Conservation (phyloP, 2,113 vertebrate genomes). For the Synodontis membranacea region DNA sequence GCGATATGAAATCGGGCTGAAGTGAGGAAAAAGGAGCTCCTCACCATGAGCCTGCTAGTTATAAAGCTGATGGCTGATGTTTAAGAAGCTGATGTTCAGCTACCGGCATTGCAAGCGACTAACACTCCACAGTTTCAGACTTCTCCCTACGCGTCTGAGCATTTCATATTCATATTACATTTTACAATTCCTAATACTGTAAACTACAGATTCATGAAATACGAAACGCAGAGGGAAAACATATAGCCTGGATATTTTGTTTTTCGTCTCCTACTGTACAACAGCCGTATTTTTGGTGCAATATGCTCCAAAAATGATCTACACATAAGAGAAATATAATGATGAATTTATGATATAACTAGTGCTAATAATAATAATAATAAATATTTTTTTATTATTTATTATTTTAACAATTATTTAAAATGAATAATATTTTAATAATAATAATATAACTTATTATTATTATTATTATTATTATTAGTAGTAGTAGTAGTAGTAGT, state of each 20-base stretch:
- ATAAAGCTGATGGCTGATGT: constrained; percentile 81
- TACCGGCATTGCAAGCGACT: not conserved
- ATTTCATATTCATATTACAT: not conserved
- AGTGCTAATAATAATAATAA: not conserved
- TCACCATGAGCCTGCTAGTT: constrained; percentile 86
- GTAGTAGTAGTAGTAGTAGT: too few relatives aligned
- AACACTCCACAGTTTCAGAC: constrained; percentile 41
- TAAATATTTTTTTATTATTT: not conserved
- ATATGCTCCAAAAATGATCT: not conserved
- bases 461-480: constrained; percentile 35
- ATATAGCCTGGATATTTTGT: not conserved
- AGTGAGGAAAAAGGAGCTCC: constrained; percentile 85
- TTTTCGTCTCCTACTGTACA: not conserved
- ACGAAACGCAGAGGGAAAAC: not conserved
- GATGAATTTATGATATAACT: not conserved
- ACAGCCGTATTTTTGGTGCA: not conserved
- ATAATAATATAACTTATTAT: constrained; percentile 20
- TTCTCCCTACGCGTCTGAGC: not conserved
- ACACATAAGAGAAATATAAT: constrained; percentile 8
- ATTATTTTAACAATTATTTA: not conserved
- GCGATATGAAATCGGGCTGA: constrained; percentile 90
- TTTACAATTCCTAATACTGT: not conserved
- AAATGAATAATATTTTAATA: not conserved
- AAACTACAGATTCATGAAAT: not conserved
- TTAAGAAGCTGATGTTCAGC: constrained; percentile 8